Percentiles rank a stretch among this genome's conserved stretches.
phyloP scores from a whole-genome alignment of 2,797 vertebrate genomes.

The Mus minutoides region DNA sequence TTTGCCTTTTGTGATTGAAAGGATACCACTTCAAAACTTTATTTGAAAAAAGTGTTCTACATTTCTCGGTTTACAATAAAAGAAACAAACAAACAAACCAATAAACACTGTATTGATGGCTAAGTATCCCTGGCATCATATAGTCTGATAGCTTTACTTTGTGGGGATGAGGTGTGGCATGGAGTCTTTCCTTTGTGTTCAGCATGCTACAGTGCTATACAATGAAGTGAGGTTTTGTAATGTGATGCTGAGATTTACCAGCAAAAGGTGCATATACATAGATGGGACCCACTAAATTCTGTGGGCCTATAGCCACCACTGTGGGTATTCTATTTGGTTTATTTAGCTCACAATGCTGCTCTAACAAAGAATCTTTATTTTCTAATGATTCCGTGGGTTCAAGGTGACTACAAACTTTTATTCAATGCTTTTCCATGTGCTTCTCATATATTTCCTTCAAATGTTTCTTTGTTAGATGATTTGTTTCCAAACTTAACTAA shows the following conservation, averaged over 20 bases:
- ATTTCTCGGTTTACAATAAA: background rate
- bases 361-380: constrained; percentile 44
- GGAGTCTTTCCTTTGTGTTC: background rate
- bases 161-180: background rate
- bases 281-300: constrained; percentile 19
- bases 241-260: background rate
- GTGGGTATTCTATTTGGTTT: constrained; percentile 40
- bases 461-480: background rate
- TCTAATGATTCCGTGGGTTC: constrained; percentile 17
- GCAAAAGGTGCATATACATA: background rate
- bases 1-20: constrained; percentile 17
- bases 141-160: background rate
- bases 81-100: background rate
- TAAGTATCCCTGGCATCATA: background rate
- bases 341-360: background rate
- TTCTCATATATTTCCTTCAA: background rate
- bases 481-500: constrained; percentile 55
- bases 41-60: constrained; percentile 1
- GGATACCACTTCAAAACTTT: background rate
- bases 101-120: background rate
- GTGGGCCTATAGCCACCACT: background rate
- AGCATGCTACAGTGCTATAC: background rate
- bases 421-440: background rate
- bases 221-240: constrained; percentile 8
- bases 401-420: constrained; percentile 30